These are phyloP conservation scores for Littorina saxatilis DNA, from an alignment of 1,140 invertebrate genomes.

Conservation along the genomic window DNA sequence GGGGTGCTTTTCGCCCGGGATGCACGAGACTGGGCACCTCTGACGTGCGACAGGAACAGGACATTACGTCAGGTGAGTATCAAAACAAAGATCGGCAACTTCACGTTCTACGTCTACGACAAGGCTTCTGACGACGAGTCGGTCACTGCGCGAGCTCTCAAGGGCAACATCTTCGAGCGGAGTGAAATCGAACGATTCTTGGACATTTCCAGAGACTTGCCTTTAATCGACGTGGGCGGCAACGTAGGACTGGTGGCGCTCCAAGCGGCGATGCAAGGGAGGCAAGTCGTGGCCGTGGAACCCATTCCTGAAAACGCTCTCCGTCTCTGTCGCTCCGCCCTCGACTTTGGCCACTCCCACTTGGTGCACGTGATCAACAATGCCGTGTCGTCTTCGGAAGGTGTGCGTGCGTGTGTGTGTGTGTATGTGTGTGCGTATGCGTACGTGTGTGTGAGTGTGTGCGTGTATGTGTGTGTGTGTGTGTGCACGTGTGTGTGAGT, in stretches of 20 bases:
- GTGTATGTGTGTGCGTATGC: too few relatives aligned
- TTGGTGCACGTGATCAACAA: constrained; percentile 6
- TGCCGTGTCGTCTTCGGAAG: constrained; percentile 23
- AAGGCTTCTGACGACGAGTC: background rate
- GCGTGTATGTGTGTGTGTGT: too few relatives aligned
- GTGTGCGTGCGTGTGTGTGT: too few relatives aligned
- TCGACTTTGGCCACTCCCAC: constrained; percentile 6
- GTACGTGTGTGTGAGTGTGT: too few relatives aligned
- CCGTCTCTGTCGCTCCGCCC: constrained; percentile 44
- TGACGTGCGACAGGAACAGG: background rate
- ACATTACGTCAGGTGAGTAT: background rate
- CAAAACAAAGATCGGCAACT: background rate
- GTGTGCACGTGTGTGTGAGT: too few relatives aligned
- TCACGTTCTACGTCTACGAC: background rate
- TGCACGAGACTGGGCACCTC: background rate
- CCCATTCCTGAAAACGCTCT: constrained; percentile 39
- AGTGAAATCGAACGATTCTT: constrained; percentile 3
- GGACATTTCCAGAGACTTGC: background rate
- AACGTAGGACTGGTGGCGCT: constrained; percentile 47
- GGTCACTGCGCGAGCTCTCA: background rate
- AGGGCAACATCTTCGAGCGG: background rate
- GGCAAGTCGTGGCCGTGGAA: constrained; percentile 44
- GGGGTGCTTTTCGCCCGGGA: background rate
- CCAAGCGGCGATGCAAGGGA: constrained; percentile 39
- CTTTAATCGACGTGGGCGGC: constrained; percentile 47